These are phyloP conservation scores for Chymomyza caudatula DNA, from an alignment of 2,888 invertebrate genomes.

Conservation along the genomic window DNA sequence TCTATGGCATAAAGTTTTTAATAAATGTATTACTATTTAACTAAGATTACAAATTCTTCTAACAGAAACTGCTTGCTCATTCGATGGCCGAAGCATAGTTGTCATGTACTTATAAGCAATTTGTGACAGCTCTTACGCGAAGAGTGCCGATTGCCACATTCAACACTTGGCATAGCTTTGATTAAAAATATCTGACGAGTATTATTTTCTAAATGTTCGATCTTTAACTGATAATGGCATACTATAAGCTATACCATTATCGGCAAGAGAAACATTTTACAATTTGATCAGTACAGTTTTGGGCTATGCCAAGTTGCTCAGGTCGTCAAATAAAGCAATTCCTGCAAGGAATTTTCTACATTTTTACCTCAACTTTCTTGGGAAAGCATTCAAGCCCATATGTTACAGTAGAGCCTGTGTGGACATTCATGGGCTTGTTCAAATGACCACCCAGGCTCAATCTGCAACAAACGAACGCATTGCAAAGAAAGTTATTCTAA, in stretches of 20 bases:
- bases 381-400: constrained; percentile 60
- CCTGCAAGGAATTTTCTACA: background rate
- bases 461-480: constrained; percentile 42
- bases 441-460: constrained; percentile 38
- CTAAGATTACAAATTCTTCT: background rate
- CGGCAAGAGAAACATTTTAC: constrained; percentile 67
- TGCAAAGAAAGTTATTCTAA: constrained; percentile 31
- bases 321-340: constrained; percentile 17
- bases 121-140: constrained; percentile 41
- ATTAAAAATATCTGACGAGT: constrained; percentile 58
- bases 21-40: background rate
- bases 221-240: constrained; percentile 53
- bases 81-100: background rate
- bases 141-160: constrained; percentile 48
- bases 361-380: constrained; percentile 28
- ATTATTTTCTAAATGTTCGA: constrained; percentile 62
- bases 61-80: background rate
- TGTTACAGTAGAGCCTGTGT: constrained; percentile 25
- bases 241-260: constrained; percentile 38
- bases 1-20: background rate
- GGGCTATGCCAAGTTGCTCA: constrained; percentile 33
- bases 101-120: constrained; percentile 27
- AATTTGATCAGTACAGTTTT: constrained; percentile 60
- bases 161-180: constrained; percentile 30
- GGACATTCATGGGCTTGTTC: constrained; percentile 57